Conservation (phyloP, 1,140 invertebrate species). For the Bombus breviceps region DNA sequence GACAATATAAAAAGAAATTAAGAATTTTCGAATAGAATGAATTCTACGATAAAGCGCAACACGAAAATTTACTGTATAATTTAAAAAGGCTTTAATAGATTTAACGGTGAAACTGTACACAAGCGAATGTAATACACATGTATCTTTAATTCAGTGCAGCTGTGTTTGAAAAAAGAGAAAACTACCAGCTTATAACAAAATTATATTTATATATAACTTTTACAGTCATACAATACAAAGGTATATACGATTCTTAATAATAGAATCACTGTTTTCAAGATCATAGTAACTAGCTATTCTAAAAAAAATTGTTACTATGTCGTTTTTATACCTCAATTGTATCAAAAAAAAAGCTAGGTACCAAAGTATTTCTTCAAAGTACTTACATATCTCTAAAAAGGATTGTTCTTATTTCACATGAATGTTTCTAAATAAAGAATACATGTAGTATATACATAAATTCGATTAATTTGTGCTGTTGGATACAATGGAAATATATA, state of each 20-base stretch:
- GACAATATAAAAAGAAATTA: conserved; percentile 33
- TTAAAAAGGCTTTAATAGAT: neutral
- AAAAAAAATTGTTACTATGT: conserved; percentile 16
- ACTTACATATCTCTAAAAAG: neutral
- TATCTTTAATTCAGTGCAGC: neutral
- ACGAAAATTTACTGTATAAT: conserved; percentile 1
- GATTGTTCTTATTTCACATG: neutral
- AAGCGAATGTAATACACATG: conserved; percentile 8
- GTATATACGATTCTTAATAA: conserved; percentile 24
- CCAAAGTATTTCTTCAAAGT: neutral
- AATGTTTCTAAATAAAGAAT: neutral
- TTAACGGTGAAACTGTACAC: neutral
- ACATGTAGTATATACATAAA: conserved; percentile 5
- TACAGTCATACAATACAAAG: conserved; percentile 35
- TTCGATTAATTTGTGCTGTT: conserved; percentile 17
- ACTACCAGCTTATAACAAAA: conserved; percentile 44
- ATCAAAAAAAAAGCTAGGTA: conserved; percentile 3
- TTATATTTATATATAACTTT: conserved; percentile 51
- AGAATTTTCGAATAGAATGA: conserved; percentile 8
- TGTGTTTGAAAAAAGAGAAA: neutral
- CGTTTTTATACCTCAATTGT: conserved; percentile 3
- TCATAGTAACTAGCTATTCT: conserved; percentile 15
- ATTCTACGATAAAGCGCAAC: neutral
- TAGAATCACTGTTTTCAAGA: conserved; percentile 14
- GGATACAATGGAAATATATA: conserved; percentile 8